phyloP scores from a whole-genome alignment of 2,797 vertebrate genomes.

The Myripristis jacobus region DNA sequence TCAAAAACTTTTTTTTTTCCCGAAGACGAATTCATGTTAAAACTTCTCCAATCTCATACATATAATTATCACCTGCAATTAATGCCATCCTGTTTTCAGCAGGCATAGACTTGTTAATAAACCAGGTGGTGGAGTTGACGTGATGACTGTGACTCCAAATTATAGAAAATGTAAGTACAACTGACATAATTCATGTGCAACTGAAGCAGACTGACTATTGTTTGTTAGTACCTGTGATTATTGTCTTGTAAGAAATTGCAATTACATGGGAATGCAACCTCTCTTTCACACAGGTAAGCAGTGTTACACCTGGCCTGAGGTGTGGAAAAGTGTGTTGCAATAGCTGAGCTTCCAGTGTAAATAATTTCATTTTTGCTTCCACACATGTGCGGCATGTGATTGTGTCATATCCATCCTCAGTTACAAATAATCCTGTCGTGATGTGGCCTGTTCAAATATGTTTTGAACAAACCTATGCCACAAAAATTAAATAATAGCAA shows the following conservation, averaged over 20 bases:
- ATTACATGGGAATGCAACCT: too few species aligned
- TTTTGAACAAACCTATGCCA: background rate
- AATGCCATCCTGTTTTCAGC: constrained; percentile 12
- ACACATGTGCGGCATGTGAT: background rate
- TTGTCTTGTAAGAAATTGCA: background rate
- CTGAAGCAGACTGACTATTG: background rate
- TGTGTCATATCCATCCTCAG: background rate
- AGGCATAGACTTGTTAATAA: constrained; percentile 34
- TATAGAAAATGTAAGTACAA: background rate
- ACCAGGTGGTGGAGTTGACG: background rate
- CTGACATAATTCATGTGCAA: background rate
- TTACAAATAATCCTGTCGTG: background rate
- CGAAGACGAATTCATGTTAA: constrained; percentile 1
- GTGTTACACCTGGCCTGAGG: background rate
- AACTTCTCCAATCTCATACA: background rate
- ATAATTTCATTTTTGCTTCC: background rate
- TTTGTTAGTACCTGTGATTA: background rate
- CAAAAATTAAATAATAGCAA: constrained; percentile 17
- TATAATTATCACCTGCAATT: constrained; percentile 7
- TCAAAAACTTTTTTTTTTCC: too few species aligned
- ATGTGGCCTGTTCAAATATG: background rate
- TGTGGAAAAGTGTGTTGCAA: background rate
- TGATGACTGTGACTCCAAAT: background rate
- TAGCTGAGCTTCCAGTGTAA: background rate
- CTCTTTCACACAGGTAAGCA: background rate